A percentile compares a stretch with the other conserved stretches of the same genome.
Conservation (phyloP, 1,140 invertebrate genomes). For the Drosophila teissieri region DNA sequence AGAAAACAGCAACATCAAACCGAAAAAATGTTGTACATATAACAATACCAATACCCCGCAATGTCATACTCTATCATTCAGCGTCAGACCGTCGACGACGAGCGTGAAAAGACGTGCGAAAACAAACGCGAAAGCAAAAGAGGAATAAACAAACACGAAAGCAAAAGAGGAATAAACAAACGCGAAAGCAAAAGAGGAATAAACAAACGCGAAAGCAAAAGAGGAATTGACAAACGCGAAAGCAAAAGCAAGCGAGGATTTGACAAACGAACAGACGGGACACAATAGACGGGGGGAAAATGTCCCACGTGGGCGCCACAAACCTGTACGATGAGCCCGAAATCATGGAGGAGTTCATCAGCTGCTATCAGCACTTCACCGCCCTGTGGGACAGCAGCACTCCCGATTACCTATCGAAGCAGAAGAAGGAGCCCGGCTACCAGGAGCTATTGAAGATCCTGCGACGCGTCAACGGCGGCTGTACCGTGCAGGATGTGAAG, state of each 20-base stretch:
- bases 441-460: conserved; percentile 60
- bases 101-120: background rate
- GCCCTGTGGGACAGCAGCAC: conserved; percentile 59
- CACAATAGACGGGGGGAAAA: no score
- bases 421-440: conserved; percentile 62
- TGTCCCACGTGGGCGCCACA: conserved; percentile 1
- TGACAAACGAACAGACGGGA: no score
- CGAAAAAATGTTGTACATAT: background rate
- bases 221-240: no score
- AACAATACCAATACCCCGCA: background rate
- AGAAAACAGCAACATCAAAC: background rate
- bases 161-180: no score
- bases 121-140: no score
- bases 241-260: no score
- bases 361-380: conserved; percentile 62
- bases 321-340: conserved; percentile 62
- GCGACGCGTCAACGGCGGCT: conserved; percentile 45
- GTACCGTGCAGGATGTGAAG: conserved; percentile 55
- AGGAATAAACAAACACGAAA: background rate
- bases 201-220: no score
- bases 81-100: conserved; percentile 9
- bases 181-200: no score
- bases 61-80: conserved; percentile 13
- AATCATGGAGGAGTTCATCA: conserved; percentile 69
- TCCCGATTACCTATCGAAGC: conserved; percentile 60